Base-by-base conservation (phyloP, 2,888 invertebrate species). In the Phaonia tiefii region DNA sequence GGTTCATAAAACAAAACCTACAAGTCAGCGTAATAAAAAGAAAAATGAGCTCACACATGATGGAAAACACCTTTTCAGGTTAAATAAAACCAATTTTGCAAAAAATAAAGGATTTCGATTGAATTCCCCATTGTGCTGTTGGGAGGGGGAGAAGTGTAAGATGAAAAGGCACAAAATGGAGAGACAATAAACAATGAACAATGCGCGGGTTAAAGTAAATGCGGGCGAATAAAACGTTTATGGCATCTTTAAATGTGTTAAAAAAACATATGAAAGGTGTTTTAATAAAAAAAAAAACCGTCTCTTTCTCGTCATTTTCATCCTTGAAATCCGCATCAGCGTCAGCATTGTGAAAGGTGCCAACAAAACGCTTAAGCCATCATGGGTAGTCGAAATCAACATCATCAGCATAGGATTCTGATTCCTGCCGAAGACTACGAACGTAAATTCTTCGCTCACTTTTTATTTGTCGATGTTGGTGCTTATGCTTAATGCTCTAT, bases 251-350 rank as follows among this genome's bases (percentile, higher is more conserved):
- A 54, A 22, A 54, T 54, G n/a, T n/a, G 44, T 25, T n/a, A 46
- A 49, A 17, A 42, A 42, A 25, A 69, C 69, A 69, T 56, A 54
- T 69, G 56, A 56, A 69, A 69, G 69, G 54, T 54, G 42, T 69
- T 56, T 67, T 56, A 44, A 46, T 65, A 17, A 49, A 49, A 49
- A 49, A 17, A 49, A 49, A 17, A 17, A 20, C 39, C 37, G 17
- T 60, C 63, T 20, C n/a, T n/a, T n/a, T n/a, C 13, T 63, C 63
- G 63, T 63, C 63, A 42, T 63, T 39, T 5, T 58, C 58, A 58
- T 25, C n/a, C 7, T 63, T 39, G 22, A 10, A 20, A 22, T 22
- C 51, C 4, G n/a, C 44, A 58, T 54, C 54, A 58, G 58, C 58
- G 37, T 22, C 37, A 3, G 17, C 37, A 11, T 13, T 22, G 11